Percentiles rank a stretch among this genome's conserved stretches.
These are phyloP conservation scores for Hippocampus kuda DNA, from an alignment of 2,797 vertebrate genomes.

Conservation along the genomic window DNA sequence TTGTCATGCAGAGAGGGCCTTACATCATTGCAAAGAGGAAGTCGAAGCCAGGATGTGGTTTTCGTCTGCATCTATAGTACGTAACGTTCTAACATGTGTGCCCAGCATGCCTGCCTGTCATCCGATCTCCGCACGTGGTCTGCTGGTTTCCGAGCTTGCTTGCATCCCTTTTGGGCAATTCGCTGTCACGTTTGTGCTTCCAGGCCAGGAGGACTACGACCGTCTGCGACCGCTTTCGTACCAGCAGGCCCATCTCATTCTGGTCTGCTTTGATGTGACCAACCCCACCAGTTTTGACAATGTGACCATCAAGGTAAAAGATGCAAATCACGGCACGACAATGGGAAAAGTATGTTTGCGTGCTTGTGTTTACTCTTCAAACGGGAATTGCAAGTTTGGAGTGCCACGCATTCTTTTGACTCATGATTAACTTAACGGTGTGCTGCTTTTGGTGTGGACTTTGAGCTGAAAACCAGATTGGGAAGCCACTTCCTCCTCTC, in stretches of 20 bases:
- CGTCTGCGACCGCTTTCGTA: constrained; percentile 89
- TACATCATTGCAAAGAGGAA: constrained; percentile 43
- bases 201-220: constrained; percentile 97
- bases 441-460: constrained; percentile 21
- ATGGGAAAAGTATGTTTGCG: background rate
- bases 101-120: background rate
- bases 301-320: constrained; percentile 82
- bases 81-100: background rate
- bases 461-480: constrained; percentile 25
- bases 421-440: constrained; percentile 37
- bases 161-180: background rate
- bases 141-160: background rate
- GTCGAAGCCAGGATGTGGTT: constrained; percentile 67
- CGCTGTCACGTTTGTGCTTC: constrained; percentile 1
- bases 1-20: background rate
- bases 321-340: background rate
- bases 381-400: constrained; percentile 19
- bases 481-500: background rate
- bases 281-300: constrained; percentile 93
- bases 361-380: no score
- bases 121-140: background rate
- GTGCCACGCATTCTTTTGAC: constrained; percentile 22
- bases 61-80: background rate
- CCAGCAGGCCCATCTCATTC: constrained; percentile 79
- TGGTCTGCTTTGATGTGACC: constrained; percentile 95